Evolutionary conservation across 2,797 vertebrate species (phyloP), one percentile per base, ranked within the genome.

Genomic region (Mycteria americana): DNA sequence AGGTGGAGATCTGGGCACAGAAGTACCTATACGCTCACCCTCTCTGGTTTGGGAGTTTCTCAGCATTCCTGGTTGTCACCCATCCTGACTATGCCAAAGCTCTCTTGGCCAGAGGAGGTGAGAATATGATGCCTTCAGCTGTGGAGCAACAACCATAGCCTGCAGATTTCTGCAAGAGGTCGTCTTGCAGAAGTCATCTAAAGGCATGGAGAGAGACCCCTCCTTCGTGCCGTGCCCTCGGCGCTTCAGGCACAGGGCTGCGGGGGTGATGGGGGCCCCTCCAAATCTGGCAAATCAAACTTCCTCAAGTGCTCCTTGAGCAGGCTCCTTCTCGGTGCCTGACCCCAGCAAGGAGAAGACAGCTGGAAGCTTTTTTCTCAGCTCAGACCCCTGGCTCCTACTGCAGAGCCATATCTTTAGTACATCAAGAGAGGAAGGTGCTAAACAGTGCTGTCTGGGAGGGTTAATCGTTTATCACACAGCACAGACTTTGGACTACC

Each of bases 11-110:
- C 57, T 99, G 97, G 98, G 78, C 81, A 65, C 46, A 95, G 68
- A 75, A 95, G 33, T 98, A 98, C 85, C 98, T 91, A 1, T 56
- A 81, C 7, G 98, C 98, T 33, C 98, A 98, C 35, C 98, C 98
- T 5, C 0, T 98, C 8, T 98, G 98, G 98, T 98, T 99, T 28
- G 98, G 98, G 15, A 98, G 98, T 13, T 98, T 98, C 82, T 30
- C 95, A 2, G 93, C 97, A 19, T 31, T 96, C 64, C 92, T 99
- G 41, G 95, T 86, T 91, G 37, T 99, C 89, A 97, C 96, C 8
- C 95, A 98, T 94, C 98, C 99, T 0, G 98, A 98, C 69, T 99
- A 98, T 86, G 98, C 96, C n/a, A 99, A 98, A 95, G 97, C 91
- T 31, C 4, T 99, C 21, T 77, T 99, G 87, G 30, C 96, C 72